These are phyloP conservation scores for Macrosteles quadrilineatus DNA, from an alignment of 1,140 invertebrate species.

Conservation along the genomic window DNA sequence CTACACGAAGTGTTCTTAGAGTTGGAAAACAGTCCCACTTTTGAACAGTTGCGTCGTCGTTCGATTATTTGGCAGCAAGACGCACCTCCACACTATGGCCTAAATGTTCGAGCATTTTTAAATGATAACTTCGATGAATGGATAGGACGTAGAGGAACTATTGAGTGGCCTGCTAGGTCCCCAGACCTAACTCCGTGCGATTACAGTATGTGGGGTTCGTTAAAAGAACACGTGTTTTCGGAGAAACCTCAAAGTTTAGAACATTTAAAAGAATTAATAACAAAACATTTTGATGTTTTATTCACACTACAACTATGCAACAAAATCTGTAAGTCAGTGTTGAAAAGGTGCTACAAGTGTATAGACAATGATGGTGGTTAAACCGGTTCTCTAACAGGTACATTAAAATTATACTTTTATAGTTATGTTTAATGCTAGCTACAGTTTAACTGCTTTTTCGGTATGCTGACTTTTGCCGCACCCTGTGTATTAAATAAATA, in stretches of 20 bases:
- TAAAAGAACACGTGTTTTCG: constrained; percentile 11
- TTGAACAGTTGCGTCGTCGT: background rate
- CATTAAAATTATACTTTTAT: too few species aligned
- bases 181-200: constrained; percentile 11
- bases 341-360: too few species aligned
- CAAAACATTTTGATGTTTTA: constrained; percentile 1
- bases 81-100: constrained; percentile 1
- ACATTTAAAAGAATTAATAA: too few species aligned
- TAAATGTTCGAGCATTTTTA: background rate
- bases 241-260: constrained; percentile 15
- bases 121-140: constrained; percentile 5
- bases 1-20: background rate
- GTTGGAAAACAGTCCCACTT: background rate
- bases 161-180: constrained; percentile 2
- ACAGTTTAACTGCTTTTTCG: background rate
- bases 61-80: constrained; percentile 20
- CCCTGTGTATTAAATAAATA: background rate
- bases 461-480: background rate
- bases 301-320: background rate
- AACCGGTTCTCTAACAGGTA: too few species aligned
- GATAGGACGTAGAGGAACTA: constrained; percentile 17
- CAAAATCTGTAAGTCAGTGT: too few species aligned
- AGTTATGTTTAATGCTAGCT: too few species aligned
- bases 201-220: constrained; percentile 1
- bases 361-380: too few species aligned